These are phyloP conservation scores for Hypomesus transpacificus DNA, from an alignment of 2,113 vertebrate genomes.

Conservation along the genomic window DNA sequence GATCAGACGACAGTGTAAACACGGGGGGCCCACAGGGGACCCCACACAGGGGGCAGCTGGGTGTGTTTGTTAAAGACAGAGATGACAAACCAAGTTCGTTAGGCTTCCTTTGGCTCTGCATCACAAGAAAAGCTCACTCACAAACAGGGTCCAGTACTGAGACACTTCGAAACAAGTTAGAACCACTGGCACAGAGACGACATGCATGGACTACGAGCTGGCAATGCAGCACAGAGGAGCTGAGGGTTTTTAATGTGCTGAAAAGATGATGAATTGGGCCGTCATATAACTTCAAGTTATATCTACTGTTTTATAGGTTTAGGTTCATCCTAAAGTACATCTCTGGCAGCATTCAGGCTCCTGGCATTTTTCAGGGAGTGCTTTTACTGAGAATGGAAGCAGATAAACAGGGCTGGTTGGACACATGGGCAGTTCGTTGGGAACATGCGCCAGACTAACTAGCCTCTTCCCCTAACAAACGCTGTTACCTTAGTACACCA, in stretches of 20 bases:
- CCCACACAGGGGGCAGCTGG: background rate
- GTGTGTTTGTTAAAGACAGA: conserved; percentile 2
- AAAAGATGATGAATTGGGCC: conserved; percentile 1
- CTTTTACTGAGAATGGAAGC: too few species aligned
- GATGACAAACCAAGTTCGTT: conserved; percentile 1
- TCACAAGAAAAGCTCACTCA: background rate
- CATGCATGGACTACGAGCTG: background rate
- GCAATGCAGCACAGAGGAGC: background rate
- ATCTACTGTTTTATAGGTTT: too few species aligned
- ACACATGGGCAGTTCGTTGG: too few species aligned
- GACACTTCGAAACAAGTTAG: conserved; percentile 1
- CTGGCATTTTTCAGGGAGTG: too few species aligned
- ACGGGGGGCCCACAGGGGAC: background rate
- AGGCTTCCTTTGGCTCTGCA: background rate
- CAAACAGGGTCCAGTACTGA: background rate
- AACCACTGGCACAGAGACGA: background rate
- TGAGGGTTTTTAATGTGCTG: background rate
- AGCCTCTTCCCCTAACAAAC: too few species aligned
- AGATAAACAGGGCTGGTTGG: too few species aligned
- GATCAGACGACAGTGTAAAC: background rate
- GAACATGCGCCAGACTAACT: too few species aligned
- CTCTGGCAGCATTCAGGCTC: too few species aligned
- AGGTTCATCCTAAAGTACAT: too few species aligned
- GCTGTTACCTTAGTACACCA: too few species aligned
- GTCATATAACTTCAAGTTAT: background rate